Evolutionary conservation across 2,888 invertebrate species (phyloP), one percentile per base, ranked within the genome.

Genomic region (Watsonalla cultraria): DNA sequence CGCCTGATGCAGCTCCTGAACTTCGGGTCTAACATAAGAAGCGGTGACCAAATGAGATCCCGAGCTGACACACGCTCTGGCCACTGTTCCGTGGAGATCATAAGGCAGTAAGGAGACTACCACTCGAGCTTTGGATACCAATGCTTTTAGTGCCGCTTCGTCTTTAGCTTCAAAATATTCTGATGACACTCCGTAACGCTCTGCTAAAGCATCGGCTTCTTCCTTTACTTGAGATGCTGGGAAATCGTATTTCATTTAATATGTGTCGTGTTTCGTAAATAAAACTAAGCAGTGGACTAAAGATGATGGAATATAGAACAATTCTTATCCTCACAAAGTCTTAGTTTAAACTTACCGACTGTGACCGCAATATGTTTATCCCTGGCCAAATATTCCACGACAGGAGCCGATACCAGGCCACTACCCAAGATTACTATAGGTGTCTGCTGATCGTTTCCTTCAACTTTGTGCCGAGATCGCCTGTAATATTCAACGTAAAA

Each of bases 11-110:
- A 98, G 84, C 0, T 93, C 93, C 69, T 92, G 93, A 68, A 99
- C 95, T 71, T 96, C 95, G 0, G 97, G 95, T 9, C 96, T 95
- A 54, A 97, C 94, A 74, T 99, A 99, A 58, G 98, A 98, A 0
- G 99, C 98, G 0, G 99, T 99, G 14, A 99, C 98, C 94, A 99
- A 94, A 80, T 99, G 97, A 0, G 95, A 95, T 59, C 94, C 93
- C 58, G 95, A 92, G n/a, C 93, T 92, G 52, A 99, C 95, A 78
- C 99, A 99, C 14, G 95, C 93, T 69, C 94, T 93, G 0, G 99
- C 99, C 4, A 96, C 94, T 6, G 94, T 90, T 0, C 96, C 96
- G 79, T 99, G 99, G 39, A 98, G 91, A 13, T 94, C 92, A 75
- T 98, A 98, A 0, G 99, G 99, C 49, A 99, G 87, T 47, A 99